Percentiles rank a stretch among this genome's conserved stretches.
Conservation (phyloP, 1,140 invertebrate species). For the Himalopsyche phryganea region DNA sequence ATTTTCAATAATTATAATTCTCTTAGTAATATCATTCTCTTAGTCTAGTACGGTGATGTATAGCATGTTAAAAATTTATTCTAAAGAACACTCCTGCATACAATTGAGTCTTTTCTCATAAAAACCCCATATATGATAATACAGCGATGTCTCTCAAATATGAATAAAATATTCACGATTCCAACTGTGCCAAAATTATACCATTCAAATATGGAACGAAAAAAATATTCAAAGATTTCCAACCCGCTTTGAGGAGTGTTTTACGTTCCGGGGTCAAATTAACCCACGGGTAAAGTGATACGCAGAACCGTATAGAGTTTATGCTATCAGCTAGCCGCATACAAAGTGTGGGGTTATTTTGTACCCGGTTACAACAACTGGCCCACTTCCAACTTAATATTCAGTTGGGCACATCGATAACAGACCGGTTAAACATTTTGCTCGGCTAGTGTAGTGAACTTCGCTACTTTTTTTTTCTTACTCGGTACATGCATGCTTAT, state of each 20-base stretch:
- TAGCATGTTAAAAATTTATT: too few relatives aligned
- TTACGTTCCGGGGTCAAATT: background rate
- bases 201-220: too few relatives aligned
- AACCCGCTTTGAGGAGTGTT: background rate
- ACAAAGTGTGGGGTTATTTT: constrained; percentile 3
- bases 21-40: too few relatives aligned
- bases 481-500: background rate
- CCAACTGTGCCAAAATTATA: too few relatives aligned
- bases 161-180: too few relatives aligned
- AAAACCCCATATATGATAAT: too few relatives aligned
- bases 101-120: too few relatives aligned
- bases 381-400: constrained; percentile 9
- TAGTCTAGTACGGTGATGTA: too few relatives aligned
- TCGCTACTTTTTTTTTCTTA: background rate
- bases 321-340: constrained; percentile 3
- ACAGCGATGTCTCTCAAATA: too few relatives aligned
- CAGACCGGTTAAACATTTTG: constrained; percentile 4
- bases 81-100: too few relatives aligned
- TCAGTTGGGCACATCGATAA: constrained; percentile 13
- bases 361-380: background rate
- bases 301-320: background rate
- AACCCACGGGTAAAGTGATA: too few relatives aligned
- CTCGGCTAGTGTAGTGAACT: background rate
- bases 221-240: background rate
- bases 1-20: too few relatives aligned